These are phyloP conservation scores for Murina feae DNA, from an alignment of 2,113 vertebrate species.

Conservation along the genomic window DNA sequence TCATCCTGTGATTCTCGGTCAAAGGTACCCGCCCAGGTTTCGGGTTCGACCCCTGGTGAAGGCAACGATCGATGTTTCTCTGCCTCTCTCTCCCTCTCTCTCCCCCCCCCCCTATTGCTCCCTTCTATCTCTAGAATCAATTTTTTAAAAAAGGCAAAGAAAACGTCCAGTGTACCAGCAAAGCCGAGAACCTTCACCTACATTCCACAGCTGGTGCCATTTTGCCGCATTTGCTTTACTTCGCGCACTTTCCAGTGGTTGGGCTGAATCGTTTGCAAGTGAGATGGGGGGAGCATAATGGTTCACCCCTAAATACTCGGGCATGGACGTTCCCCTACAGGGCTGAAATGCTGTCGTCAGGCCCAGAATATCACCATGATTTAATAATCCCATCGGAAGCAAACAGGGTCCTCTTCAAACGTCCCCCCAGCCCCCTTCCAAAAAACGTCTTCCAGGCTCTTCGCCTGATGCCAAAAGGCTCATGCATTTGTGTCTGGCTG, in stretches of 20 bases:
- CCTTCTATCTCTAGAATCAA: too few relatives aligned
- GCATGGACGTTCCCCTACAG: not conserved
- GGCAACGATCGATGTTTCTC: too few relatives aligned
- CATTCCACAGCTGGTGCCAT: not conserved
- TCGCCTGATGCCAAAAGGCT: not conserved
- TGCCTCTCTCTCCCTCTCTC: too few relatives aligned
- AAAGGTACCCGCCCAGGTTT: too few relatives aligned
- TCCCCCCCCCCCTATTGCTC: too few relatives aligned
- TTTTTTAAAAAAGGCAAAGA: not conserved
- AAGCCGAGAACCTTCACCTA: not conserved
- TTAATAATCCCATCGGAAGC: not conserved
- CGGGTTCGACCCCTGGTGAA: too few relatives aligned
- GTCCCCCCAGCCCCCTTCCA: not conserved
- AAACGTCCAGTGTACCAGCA: not conserved
- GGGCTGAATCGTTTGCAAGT: not conserved
- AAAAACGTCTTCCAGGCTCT: not conserved
- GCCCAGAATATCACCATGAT: not conserved
- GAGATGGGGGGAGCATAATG: not conserved
- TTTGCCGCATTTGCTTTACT: not conserved
- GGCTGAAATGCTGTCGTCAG: not conserved
- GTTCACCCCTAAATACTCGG: not conserved
- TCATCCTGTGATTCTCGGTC: too few relatives aligned
- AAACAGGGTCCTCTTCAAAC: not conserved
- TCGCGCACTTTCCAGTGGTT: not conserved
- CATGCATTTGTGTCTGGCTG: not conserved